These are phyloP conservation scores for Petroica traversi DNA, from an alignment of 2,113 vertebrate species.

Conservation along the genomic window DNA sequence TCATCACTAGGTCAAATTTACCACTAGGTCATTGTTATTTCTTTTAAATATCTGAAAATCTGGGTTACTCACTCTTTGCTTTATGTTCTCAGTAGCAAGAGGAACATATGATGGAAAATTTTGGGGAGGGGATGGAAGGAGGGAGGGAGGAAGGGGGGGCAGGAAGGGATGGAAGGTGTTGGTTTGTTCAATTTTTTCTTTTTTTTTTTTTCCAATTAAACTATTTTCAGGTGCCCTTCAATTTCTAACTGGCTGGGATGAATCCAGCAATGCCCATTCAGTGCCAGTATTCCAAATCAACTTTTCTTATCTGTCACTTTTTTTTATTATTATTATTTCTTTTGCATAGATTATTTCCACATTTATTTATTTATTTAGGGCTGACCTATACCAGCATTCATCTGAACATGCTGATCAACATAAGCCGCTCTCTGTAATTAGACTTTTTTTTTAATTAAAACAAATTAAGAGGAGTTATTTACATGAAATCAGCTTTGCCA, in stretches of 20 bases:
- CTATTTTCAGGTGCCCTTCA: neutral
- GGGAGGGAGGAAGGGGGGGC: neutral
- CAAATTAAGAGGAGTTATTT: constrained; percentile 36
- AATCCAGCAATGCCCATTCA: neutral
- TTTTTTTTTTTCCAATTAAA: neutral
- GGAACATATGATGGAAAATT: neutral
- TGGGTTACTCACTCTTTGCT: neutral
- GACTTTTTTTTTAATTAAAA: constrained; percentile 25
- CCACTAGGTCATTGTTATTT: neutral
- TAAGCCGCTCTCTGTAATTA: neutral
- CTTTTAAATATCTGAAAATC: neutral
- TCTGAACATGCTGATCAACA: neutral
- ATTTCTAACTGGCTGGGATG: neutral
- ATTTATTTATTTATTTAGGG: neutral
- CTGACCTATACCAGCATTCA: neutral
- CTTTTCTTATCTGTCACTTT: neutral
- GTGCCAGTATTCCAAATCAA: neutral
- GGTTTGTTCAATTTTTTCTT: neutral
- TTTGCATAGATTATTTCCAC: neutral
- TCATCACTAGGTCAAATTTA: neutral
- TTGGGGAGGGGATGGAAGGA: neutral
- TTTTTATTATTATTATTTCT: neutral
- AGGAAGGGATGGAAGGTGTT: neutral
- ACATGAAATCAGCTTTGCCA: constrained; percentile 24
- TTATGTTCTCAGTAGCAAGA: neutral